Evolutionary conservation across 2,113 vertebrate genomes (phyloP), one percentile per base, ranked within the genome.

Genomic region (Cottus gobio): DNA sequence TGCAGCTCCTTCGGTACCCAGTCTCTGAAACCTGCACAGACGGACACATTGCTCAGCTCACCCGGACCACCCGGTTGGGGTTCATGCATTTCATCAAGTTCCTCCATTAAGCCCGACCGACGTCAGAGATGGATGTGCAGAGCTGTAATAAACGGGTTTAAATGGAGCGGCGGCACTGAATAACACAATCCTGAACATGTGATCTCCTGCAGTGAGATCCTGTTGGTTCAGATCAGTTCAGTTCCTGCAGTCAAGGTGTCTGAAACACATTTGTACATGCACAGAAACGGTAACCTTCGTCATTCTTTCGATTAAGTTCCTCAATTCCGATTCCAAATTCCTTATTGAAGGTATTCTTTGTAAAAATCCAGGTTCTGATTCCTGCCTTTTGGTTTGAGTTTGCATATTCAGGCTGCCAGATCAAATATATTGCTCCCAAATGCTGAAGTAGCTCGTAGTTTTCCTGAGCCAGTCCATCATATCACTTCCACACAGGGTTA

Each of bases 1-100:
- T 99, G 98, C 67, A 99, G 95, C 92, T 99, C 98, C 89, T 99
- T 99, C 2, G 98, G 98, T 86, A 99, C 98, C 98, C 98, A 99
- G 94, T 99, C 98, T 92, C 97, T 94, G 89, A 99, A 99, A 84
- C 97, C 98, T 99, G 37, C 36, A 52, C 6, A 26, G 1, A 44
- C 82, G 93, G 85, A 95, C 44, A 68, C 18, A n/a, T n/a, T 5
- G 50, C 31, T 28, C 42, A 28, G 39, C 22, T 58, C 15, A 4
- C 12, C 22, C 13, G 0, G 16, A 52, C 30, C 34, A 34, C 34
- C 34, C 34, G 7, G 70, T 3, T 13, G 26, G 15, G 1, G 36
- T 71, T 54, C 5, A 24, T 24, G 15, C 36, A 5, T 37, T 9
- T 34, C 4, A 36, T 24, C 20, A 52, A n/a, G 16, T 8, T 11